Evolutionary conservation across 2,888 invertebrate species (phyloP).

Genomic region (Baccha elongata): DNA sequence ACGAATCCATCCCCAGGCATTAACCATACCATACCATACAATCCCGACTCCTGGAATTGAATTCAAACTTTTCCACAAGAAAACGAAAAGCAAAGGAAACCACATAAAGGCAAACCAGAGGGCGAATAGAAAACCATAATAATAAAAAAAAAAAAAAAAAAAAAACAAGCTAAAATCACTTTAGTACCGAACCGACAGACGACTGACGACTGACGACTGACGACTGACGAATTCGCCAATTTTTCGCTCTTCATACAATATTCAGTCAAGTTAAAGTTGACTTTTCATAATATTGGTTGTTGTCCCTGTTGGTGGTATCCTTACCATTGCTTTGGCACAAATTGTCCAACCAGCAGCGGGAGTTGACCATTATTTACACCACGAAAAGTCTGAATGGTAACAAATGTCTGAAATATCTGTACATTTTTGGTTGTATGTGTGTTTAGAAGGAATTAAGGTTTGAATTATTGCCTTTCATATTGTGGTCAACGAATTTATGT

Average conservation of each 20-base stretch:
- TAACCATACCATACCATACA: too few relatives aligned
- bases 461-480: conserved; percentile 53
- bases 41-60: conserved; percentile 4
- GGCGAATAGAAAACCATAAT: not conserved
- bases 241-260: conserved; percentile 5
- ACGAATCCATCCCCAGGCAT: too few relatives aligned
- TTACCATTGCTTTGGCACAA: conserved; percentile 1
- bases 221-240: conserved; percentile 42
- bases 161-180: conserved; percentile 53
- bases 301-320: not conserved
- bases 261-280: conserved; percentile 51
- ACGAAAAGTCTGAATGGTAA: conserved; percentile 19
- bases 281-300: conserved; percentile 43
- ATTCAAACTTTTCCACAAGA: conserved; percentile 49
- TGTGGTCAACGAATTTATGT: conserved; percentile 50
- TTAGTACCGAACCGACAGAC: conserved; percentile 38
- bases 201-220: not conserved
- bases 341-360: not conserved
- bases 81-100: conserved; percentile 53
- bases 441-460: conserved; percentile 18
- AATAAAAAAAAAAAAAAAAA: not conserved
- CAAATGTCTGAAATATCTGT: not conserved
- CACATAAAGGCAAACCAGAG: conserved; percentile 20
- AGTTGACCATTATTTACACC: conserved; percentile 47
- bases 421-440: not conserved